phyloP scores from a whole-genome alignment of 1,140 invertebrate genomes.

The Augochlora pura region DNA sequence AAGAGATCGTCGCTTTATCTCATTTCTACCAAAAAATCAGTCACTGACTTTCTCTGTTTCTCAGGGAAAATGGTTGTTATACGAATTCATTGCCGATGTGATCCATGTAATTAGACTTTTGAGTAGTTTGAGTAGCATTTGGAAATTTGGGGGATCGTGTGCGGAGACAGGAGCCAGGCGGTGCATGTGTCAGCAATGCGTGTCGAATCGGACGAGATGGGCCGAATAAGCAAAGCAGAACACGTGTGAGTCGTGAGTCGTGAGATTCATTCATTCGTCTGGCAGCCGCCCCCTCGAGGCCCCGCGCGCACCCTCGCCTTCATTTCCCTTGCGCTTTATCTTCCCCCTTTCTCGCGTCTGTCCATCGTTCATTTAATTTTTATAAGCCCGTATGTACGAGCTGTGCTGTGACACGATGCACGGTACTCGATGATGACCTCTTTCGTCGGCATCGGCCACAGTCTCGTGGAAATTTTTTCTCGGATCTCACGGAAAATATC shows the following conservation, averaged over 20 bases:
- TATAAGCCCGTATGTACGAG: constrained; percentile 37
- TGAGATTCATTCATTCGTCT: constrained; percentile 67
- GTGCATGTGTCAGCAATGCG: constrained; percentile 53
- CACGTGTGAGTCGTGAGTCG: constrained; percentile 59
- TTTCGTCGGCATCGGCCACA: not conserved
- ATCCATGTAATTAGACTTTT: too few species aligned
- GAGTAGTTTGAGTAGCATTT: not conserved
- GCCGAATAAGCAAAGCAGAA: constrained; percentile 59
- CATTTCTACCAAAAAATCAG: too few species aligned
- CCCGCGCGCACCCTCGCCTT: constrained; percentile 21
- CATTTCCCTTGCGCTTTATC: constrained; percentile 56
- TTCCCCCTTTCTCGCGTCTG: constrained; percentile 46
- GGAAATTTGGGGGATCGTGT: constrained; percentile 22
- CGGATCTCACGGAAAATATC: too few species aligned
- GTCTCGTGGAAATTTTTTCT: not conserved
- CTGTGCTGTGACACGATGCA: constrained; percentile 10
- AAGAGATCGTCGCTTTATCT: too few species aligned
- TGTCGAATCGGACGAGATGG: constrained; percentile 53
- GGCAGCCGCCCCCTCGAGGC: constrained; percentile 13
- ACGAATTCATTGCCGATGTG: too few species aligned
- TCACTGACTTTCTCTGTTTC: too few species aligned
- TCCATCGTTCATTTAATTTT: constrained; percentile 48
- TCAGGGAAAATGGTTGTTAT: too few species aligned
- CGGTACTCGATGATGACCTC: constrained; percentile 24
- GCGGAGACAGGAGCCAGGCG: constrained; percentile 1